These are phyloP conservation scores for Drosophila trapezifrons DNA, from an alignment of 1,140 invertebrate species.

Conservation along the genomic window DNA sequence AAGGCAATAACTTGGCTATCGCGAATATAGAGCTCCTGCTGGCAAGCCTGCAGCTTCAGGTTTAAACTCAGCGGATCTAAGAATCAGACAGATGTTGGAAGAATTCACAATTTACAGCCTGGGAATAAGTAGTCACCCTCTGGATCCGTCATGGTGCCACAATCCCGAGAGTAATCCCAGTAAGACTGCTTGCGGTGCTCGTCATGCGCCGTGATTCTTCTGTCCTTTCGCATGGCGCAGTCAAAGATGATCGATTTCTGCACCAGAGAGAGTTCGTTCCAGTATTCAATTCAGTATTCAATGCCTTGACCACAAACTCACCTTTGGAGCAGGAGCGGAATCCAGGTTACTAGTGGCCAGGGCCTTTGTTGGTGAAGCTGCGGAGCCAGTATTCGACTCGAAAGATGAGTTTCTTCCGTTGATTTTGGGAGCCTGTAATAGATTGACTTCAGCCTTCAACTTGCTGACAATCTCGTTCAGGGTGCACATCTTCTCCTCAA, in stretches of 20 bases:
- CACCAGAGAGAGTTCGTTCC: neutral
- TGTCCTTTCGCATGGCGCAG: constrained; percentile 38
- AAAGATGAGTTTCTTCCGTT: constrained; percentile 28
- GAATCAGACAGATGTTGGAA: too few relatives aligned
- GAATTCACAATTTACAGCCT: neutral
- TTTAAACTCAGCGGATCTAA: too few relatives aligned
- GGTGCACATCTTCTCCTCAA: constrained; percentile 59
- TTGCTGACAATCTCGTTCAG: constrained; percentile 43
- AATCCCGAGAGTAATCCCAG: constrained; percentile 49
- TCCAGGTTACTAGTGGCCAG: constrained; percentile 18
- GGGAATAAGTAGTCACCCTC: constrained; percentile 27
- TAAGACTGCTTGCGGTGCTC: constrained; percentile 52
- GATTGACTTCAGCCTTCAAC: constrained; percentile 35
- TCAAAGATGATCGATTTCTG: constrained; percentile 50
- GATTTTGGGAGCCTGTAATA: neutral
- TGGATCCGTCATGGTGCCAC: constrained; percentile 54
- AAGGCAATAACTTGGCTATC: constrained; percentile 55
- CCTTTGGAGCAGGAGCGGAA: constrained; percentile 18
- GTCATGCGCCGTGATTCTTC: constrained; percentile 53
- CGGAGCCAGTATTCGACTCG: constrained; percentile 37
- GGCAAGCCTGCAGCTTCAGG: constrained; percentile 41
- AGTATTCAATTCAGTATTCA: neutral
- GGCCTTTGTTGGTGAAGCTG: neutral
- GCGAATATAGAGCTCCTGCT: constrained; percentile 30
- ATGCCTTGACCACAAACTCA: neutral